Evolutionary conservation across 1,140 invertebrate genomes (phyloP).

Genomic region (Ceratina australensis): DNA sequence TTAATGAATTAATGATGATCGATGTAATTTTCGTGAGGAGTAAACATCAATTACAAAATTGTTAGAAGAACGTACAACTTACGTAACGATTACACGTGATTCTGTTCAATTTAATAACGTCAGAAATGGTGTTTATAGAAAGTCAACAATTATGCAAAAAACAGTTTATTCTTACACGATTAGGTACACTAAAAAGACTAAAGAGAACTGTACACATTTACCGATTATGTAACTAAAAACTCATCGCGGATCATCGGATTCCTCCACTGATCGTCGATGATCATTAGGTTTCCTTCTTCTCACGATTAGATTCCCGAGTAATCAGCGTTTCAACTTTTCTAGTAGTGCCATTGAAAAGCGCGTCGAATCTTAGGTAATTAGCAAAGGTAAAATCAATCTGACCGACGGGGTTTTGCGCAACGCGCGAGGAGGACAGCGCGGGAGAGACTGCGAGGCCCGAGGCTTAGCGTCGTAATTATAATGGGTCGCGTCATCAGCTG

Average conservation of each 20-base stretch:
- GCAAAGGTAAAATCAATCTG: neutral
- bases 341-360: neutral
- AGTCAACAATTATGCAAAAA: too few relatives aligned
- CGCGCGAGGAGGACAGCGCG: slow-evolving; percentile 31
- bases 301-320: too few relatives aligned
- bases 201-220: neutral
- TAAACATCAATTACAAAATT: too few relatives aligned
- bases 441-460: slow-evolving; percentile 49
- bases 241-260: neutral
- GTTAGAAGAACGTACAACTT: too few relatives aligned
- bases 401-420: slow-evolving; percentile 15
- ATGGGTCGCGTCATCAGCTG: slow-evolving; percentile 59
- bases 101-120: too few relatives aligned
- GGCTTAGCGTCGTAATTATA: slow-evolving; percentile 59
- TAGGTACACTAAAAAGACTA: neutral
- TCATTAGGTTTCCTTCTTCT: neutral
- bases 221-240: neutral
- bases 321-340: too few relatives aligned
- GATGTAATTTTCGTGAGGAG: too few relatives aligned
- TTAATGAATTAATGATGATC: too few relatives aligned
- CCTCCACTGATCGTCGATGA: neutral
- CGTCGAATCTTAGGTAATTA: neutral
- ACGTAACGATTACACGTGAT: too few relatives aligned
- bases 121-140: too few relatives aligned
- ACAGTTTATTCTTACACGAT: too few relatives aligned